Conservation (phyloP, 2,113 vertebrate genomes). For the Perca fluviatilis region DNA sequence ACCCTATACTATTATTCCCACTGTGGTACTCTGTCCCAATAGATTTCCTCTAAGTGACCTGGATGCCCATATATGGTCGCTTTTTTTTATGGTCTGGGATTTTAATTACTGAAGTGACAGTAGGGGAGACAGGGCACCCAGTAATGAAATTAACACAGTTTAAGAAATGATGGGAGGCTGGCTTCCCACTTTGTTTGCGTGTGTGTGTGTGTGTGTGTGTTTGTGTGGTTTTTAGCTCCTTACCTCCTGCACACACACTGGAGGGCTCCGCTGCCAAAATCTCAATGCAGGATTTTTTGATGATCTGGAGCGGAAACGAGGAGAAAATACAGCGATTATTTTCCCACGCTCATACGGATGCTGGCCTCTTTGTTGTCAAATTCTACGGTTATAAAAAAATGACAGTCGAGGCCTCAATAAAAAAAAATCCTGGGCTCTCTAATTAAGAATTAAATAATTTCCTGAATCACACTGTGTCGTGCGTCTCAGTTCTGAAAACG, state of each 20-base stretch:
- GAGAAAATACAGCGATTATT: neutral
- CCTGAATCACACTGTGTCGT: neutral
- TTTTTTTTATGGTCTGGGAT: constrained; percentile 30
- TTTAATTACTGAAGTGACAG: constrained; percentile 38
- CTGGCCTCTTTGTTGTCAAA: neutral
- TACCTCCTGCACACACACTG: constrained; percentile 91
- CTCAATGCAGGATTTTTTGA: constrained; percentile 92
- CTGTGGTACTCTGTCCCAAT: neutral
- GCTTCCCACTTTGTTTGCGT: constrained; percentile 1
- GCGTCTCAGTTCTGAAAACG: neutral
- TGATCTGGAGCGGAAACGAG: constrained; percentile 82
- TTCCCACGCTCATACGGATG: neutral
- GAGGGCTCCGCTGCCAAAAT: constrained; percentile 90
- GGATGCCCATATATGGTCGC: constrained; percentile 22
- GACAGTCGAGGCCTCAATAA: neutral
- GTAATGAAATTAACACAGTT: constrained; percentile 48
- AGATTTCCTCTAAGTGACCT: constrained; percentile 54
- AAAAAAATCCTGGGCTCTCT: neutral
- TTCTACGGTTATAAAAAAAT: neutral
- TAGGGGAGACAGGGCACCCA: neutral
- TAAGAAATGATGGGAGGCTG: constrained; percentile 25
- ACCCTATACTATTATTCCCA: constrained; percentile 31
- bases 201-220: constrained; percentile 22
- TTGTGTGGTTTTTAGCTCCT: constrained; percentile 50
- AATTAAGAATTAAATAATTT: neutral